A percentile compares a stretch with the other conserved stretches of the same genome.
Evolutionary conservation across 2,888 invertebrate species (phyloP).

Genomic region (Nyleta sp.): DNA sequence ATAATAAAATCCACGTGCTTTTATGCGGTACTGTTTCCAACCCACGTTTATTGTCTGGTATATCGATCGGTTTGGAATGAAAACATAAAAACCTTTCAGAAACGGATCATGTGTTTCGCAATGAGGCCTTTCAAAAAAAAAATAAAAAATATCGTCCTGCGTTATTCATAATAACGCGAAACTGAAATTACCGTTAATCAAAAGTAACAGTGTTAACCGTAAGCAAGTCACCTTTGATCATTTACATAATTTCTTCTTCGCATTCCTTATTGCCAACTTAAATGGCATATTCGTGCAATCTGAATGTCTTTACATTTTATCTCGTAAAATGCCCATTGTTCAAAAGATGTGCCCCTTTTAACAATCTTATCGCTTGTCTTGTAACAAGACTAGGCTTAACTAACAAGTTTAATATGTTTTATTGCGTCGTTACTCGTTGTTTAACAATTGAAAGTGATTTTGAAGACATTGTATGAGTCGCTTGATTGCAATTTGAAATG

Average conservation of each 20-base stretch:
- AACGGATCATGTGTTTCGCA: neutral
- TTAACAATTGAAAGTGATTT: neutral
- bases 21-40: conserved; percentile 4
- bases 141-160: conserved; percentile 8
- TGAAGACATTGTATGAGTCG: no score
- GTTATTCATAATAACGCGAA: conserved; percentile 21
- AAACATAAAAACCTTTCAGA: neutral
- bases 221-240: conserved; percentile 51
- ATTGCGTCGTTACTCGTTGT: neutral
- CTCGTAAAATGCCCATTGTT: conserved; percentile 52
- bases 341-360: conserved; percentile 34
- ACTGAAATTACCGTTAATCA: conserved; percentile 33
- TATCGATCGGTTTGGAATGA: conserved; percentile 13
- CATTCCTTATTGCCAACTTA: conserved; percentile 45
- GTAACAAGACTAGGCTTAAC: neutral
- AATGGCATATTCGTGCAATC: conserved; percentile 62
- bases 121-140: conserved; percentile 2
- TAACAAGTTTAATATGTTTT: neutral
- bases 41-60: conserved; percentile 16
- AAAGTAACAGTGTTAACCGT: conserved; percentile 35
- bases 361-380: conserved; percentile 20
- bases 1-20: neutral
- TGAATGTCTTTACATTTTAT: conserved; percentile 46
- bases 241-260: conserved; percentile 55
- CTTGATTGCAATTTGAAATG: no score